Base-by-base conservation (phyloP, 2,888 invertebrate species). In the Apamea sordens region DNA sequence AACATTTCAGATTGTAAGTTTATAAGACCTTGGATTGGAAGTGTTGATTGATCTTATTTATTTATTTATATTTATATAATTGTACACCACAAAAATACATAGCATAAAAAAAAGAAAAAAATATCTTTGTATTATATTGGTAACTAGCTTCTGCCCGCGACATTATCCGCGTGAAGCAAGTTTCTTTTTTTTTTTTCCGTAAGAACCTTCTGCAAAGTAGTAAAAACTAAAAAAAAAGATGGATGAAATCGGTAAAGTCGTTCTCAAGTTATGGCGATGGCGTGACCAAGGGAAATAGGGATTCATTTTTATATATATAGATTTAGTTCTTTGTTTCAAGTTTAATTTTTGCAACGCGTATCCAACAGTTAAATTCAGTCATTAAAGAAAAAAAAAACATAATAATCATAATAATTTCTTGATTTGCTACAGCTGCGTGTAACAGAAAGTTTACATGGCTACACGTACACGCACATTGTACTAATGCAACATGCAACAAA, bases 401-500 rank as follows among this genome's bases (percentile, higher is more conserved):
- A n/a, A n/a, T n/a, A n/a, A n/a, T 6, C 64, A 36, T 24, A 24
- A 36, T 13, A 36, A 65, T 65, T 24, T 36, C 24, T 13, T 24
- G 24, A 36, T 36, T 24, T 36, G 7, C 13, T 13, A 24, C 36
- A 65, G 36, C 24, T 63, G 63, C 28, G 10, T 63, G 32, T 63
- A 28, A 21, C 32, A 28, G 4, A 21, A 18, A 32, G 18, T 32
- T 63, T 4, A 61, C 63, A 32, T 21, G 65, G 24, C 13, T 13
- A 65, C 65, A 36, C 65, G 65, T 24, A 36, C 65, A 24, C 65
- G 36, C 65, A 36, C 24, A 36, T 36, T 24, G 32, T 32, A 21
- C 36, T 24, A 24, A 65, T 8, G 65, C 10, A 65, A 63, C n/a
- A 7, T 63, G 32, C 74, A 76, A 76, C 47, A 50, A 50, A 47